Conservation (phyloP, 2,888 invertebrate species). For the Cantharis lateralis region DNA sequence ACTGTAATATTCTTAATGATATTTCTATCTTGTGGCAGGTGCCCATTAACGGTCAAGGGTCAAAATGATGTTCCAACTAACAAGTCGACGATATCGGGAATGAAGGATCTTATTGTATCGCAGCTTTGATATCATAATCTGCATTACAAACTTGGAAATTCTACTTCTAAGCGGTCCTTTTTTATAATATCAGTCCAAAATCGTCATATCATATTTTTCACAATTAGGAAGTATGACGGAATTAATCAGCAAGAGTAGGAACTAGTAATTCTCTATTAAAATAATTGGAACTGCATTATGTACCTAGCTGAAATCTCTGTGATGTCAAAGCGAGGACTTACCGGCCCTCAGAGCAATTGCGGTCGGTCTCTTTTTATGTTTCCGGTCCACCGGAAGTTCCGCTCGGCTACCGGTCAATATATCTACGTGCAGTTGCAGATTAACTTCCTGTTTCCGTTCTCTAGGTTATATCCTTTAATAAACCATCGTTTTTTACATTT, state of each 20-base stretch:
- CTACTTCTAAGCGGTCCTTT: too few relatives aligned
- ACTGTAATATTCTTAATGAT: conserved; percentile 47
- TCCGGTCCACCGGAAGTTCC: conserved; percentile 58
- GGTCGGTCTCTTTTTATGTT: conserved; percentile 56
- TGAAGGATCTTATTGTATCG: conserved; percentile 42
- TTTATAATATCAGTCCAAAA: too few relatives aligned
- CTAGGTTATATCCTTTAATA: conserved; percentile 48
- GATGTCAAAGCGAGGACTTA: conserved; percentile 47
- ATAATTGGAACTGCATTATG: not conserved
- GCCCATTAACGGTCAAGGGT: conserved; percentile 49
- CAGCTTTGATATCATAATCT: not conserved
- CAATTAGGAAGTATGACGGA: not conserved
- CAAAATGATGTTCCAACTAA: conserved; percentile 42
- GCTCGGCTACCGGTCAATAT: conserved; percentile 56
- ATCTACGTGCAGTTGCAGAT: conserved; percentile 58
- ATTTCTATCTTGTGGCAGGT: conserved; percentile 51
- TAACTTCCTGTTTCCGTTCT: conserved; percentile 56
- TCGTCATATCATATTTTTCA: not conserved
- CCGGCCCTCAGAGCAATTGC: conserved; percentile 53
- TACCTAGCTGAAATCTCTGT: conserved; percentile 27
- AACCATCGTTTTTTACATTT: conserved; percentile 31
- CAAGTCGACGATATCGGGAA: conserved; percentile 29
- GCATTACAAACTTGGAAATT: not conserved
- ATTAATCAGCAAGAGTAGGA: not conserved
- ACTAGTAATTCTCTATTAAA: not conserved